Evolutionary conservation across 2,113 vertebrate genomes (phyloP), one percentile per base, ranked within the genome.

Genomic region (Prochilodus magdalenae): DNA sequence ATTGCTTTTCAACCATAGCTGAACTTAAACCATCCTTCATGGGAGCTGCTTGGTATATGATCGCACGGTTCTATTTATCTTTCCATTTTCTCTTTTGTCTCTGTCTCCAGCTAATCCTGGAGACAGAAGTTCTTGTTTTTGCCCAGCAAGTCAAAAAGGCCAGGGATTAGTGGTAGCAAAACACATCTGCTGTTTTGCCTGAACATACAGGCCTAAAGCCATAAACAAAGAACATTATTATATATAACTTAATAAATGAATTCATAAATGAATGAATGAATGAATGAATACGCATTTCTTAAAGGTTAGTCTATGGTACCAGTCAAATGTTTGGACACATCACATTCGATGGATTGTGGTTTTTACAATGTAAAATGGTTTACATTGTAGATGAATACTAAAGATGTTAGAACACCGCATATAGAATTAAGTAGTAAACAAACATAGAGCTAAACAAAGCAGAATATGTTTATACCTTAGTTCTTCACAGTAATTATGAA

Each of bases 161-260:
- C 18, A 71, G 18, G 36, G 66, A 24, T n/a, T 53, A 55, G 63
- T 18, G 22, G 49, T 36, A 67, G 29, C 27, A 67, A 26, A 15
- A 66, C 62, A 67, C 59, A 80, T 33, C 49, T 81, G 71, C 29
- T 81, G 40, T 73, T 53, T 14, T 22, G 3, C 5, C 36, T 65
- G 27, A 10, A 49, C 57, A 15, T 27, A 55, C 47, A 44, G 20
- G 22, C 22, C 55, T 60, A 49, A 18, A 72, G 60, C 57, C 20
- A 7, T 30, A 62, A 26, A 27, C 13, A 27, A 62, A 15, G 24
- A 13, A 62, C 24, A 12, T n/a, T n/a, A n/a, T n/a, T n/a, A n/a
- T n/a, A n/a, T n/a, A n/a, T n/a, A n/a, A n/a, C n/a, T n/a, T n/a
- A n/a, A 10, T 0, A 15, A 62, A 26, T 26, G 10, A 26, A 4